Evolutionary conservation across 1,140 invertebrate species (phyloP).

Genomic region (Cryptotermes secundus): DNA sequence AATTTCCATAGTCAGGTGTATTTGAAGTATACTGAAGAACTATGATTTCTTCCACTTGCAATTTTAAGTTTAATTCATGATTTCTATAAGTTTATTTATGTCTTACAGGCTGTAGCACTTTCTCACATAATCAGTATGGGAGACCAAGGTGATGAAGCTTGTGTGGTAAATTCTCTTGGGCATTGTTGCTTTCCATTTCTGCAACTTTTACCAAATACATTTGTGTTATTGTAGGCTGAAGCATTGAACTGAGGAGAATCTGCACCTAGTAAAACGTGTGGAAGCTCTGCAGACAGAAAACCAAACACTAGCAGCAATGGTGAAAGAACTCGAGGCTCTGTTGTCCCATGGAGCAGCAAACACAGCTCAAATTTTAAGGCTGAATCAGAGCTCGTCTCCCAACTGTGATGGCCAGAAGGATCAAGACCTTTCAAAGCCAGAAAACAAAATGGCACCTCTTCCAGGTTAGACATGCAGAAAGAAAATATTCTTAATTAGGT

Average conservation of each 20-base stretch:
- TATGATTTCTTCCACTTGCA: too few relatives aligned
- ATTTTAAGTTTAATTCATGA: too few relatives aligned
- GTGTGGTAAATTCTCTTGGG: too few relatives aligned
- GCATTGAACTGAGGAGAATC: conserved; percentile 81
- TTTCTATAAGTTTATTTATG: too few relatives aligned
- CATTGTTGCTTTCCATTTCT: too few relatives aligned
- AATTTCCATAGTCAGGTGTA: too few relatives aligned
- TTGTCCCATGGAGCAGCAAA: conserved; percentile 42
- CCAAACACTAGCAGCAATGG: conserved; percentile 67
- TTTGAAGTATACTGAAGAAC: too few relatives aligned
- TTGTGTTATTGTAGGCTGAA: conserved; percentile 62
- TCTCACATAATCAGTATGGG: too few relatives aligned
- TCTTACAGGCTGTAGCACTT: too few relatives aligned
- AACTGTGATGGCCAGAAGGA: conserved; percentile 41
- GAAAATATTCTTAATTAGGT: too few relatives aligned
- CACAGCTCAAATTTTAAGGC: conserved; percentile 61
- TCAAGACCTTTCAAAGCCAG: conserved; percentile 45
- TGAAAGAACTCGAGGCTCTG: conserved; percentile 42
- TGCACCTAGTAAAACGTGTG: conserved; percentile 75
- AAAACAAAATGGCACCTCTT: conserved; percentile 46
- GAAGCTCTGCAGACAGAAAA: conserved; percentile 78
- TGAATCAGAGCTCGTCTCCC: conserved; percentile 43
- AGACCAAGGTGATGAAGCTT: too few relatives aligned
- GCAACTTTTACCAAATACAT: too few relatives aligned
- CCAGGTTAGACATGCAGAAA: conserved; percentile 42